phyloP scores from a whole-genome alignment of 2,888 invertebrate species.

The Furcula furcula region DNA sequence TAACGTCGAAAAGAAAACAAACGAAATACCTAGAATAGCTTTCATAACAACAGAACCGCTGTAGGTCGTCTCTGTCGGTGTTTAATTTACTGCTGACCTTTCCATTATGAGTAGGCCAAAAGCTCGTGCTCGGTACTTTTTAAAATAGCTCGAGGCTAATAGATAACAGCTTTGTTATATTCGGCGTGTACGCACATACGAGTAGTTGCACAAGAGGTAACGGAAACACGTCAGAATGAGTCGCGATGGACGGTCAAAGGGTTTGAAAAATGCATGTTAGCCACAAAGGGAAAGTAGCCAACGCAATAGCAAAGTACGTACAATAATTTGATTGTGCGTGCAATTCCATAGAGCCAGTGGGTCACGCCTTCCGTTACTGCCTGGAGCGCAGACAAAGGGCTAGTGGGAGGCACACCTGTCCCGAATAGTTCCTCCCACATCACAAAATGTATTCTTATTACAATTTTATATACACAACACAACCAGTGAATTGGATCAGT shows the following conservation, averaged over 20 bases:
- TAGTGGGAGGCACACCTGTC: constrained; percentile 40
- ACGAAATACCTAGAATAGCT: neutral
- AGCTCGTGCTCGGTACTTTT: constrained; percentile 12
- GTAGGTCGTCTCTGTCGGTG: constrained; percentile 2
- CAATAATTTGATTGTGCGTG: constrained; percentile 33
- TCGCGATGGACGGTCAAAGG: constrained; percentile 17
- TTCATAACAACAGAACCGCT: neutral
- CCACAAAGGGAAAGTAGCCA: constrained; percentile 31
- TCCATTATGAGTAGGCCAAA: constrained; percentile 5
- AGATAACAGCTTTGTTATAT: constrained; percentile 23
- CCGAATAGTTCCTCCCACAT: constrained; percentile 26
- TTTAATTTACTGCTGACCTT: constrained; percentile 21
- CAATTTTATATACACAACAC: too few relatives aligned
- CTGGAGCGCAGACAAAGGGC: constrained; percentile 31
- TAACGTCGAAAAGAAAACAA: neutral
- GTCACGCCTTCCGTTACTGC: constrained; percentile 40
- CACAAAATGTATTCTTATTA: too few relatives aligned
- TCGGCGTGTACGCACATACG: constrained; percentile 6
- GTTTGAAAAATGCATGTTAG: constrained; percentile 27
- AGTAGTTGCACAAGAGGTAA: constrained; percentile 23
- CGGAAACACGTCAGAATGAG: constrained; percentile 25
- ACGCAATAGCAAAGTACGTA: constrained; percentile 16
- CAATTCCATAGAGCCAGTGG: constrained; percentile 32
- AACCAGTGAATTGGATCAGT: too few relatives aligned
- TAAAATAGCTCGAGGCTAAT: constrained; percentile 25